A percentile compares a stretch with the other conserved stretches of the same genome.
These are phyloP conservation scores for Benitochromis conjunctus DNA, from an alignment of 2,113 vertebrate genomes.

Conservation along the genomic window DNA sequence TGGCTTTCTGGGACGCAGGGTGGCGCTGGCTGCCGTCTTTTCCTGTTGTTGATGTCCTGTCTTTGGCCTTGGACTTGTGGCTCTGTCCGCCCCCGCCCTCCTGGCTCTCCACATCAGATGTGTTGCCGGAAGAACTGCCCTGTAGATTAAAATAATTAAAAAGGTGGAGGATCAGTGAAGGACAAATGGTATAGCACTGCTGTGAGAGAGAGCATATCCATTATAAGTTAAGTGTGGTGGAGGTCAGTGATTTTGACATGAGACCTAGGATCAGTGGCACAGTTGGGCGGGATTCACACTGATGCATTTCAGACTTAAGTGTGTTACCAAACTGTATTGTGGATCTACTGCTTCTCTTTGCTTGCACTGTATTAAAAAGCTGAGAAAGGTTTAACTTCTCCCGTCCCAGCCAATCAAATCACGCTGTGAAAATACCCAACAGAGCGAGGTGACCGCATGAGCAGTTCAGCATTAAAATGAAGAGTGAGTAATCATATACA, in stretches of 20 bases:
- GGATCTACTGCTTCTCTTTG: not conserved
- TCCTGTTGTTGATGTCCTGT: slow-evolving; percentile 80
- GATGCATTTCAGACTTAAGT: not conserved
- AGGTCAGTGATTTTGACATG: not conserved
- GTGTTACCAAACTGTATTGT: not conserved
- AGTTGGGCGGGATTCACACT: too few species aligned
- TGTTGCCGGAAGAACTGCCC: slow-evolving; percentile 94
- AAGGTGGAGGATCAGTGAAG: not conserved
- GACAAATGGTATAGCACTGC: not conserved
- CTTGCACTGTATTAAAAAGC: not conserved
- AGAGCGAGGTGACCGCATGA: not conserved
- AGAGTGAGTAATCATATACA: not conserved
- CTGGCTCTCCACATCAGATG: slow-evolving; percentile 93
- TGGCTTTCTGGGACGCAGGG: slow-evolving; percentile 85
- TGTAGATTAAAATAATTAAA: slow-evolving; percentile 55
- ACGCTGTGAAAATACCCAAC: not conserved
- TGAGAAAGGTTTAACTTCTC: not conserved
- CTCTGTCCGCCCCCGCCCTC: slow-evolving; percentile 85
- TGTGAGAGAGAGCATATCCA: not conserved
- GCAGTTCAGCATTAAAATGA: not conserved
- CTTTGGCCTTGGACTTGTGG: slow-evolving; percentile 80
- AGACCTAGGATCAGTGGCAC: not conserved
- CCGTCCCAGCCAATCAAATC: not conserved
- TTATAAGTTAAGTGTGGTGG: not conserved
- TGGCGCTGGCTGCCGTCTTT: slow-evolving; percentile 87